Evolutionary conservation across 2,113 vertebrate genomes (phyloP), one percentile per base, ranked within the genome.

Genomic region (Macquaria ambigua): DNA sequence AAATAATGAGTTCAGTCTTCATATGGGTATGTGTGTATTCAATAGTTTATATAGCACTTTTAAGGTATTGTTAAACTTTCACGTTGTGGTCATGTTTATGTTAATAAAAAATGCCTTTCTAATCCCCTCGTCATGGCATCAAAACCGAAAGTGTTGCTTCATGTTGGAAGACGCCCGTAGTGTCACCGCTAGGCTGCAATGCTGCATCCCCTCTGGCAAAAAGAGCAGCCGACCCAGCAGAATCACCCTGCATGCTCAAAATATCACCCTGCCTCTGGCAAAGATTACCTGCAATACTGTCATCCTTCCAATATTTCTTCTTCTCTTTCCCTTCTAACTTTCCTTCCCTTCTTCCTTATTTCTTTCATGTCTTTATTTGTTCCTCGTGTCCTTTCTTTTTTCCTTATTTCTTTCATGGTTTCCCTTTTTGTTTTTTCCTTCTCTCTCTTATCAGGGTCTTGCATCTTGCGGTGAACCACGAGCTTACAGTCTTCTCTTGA

Each of bases 181-280:
- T 63, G 25, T 75, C 71, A 28, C 53, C 28, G 23, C 43, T 23
- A 3, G 52, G 46, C 64, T 71, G 67, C 63, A 59, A 21, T 39
- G 37, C 64, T 71, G 68, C 58, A 59, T 14, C 37, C 12, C 46
- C 74, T 61, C 77, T 59, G 66, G 56, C 48, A 73, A 53, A 73
- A 52, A 15, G 12, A 67, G 15, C 31, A 63, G 46, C 56, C 16
- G n/a, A 86, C 69, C 39, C 28, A 20, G 23, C 56, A 64, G 64
- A 77, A 59, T 69, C 34, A 69, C 39, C 8, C 7, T 11, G 25
- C 31, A 46, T 53, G 28, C 46, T 72, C 31, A 79, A 72, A 84
- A 84, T 77, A 78, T 59, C 85, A 21, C 68, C 59, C 63, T 70
- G 77, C 25, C 66, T 81, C 73, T 56, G 64, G 79, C 64, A 39